Base-by-base conservation (phyloP, 2,113 vertebrate species). In the Trichechus manatus region DNA sequence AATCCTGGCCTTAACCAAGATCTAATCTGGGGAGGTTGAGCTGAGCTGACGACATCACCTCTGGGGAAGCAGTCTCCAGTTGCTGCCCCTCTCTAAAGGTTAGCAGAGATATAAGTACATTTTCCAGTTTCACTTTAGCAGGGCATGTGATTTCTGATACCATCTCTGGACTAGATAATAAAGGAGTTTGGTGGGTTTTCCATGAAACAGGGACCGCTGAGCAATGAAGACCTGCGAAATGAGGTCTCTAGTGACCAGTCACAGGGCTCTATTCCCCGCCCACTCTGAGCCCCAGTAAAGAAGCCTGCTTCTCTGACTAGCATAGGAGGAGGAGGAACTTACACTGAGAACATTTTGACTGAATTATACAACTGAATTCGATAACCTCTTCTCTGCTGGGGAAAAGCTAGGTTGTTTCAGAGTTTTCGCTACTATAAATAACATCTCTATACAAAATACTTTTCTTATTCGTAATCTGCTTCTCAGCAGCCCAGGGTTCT, bases 11-110 rank as follows among this genome's bases (percentile, higher is more conserved):
- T 22, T 4, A 27, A 29, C 8, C 22, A 2, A 50, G 96, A 89
- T 50, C 22, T 36, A 17, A 88, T 72, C 47, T 0, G 86, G 36
- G 84, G 39, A 44, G 74, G 31, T 92, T 5, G 9, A 15, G 66
- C 64, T 5, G 74, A 66, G 89, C 68, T 10, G 78, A 61, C 31
- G 72, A 53, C 39, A 7, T 20, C n/a, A 1, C 19, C 9, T 1
- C 1, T 13, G 25, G 85, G 63, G 78, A 72, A 20, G 27, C 56
- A 1, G 77, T 9, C 50, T 22, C 39, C 4, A 0, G 7, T 1
- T 6, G 27, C 86, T 77, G 92, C 96, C 92, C 56, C 42, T 93
- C 82, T 91, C 94, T 81, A 2, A 93, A 83, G 91, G 88, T 68
- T 56, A 50, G 20, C 33, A 1, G 2, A 42, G 93, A 84, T 6